Evolutionary conservation across 2,113 vertebrate species (phyloP).

Genomic region (Ceyx margarethae): DNA sequence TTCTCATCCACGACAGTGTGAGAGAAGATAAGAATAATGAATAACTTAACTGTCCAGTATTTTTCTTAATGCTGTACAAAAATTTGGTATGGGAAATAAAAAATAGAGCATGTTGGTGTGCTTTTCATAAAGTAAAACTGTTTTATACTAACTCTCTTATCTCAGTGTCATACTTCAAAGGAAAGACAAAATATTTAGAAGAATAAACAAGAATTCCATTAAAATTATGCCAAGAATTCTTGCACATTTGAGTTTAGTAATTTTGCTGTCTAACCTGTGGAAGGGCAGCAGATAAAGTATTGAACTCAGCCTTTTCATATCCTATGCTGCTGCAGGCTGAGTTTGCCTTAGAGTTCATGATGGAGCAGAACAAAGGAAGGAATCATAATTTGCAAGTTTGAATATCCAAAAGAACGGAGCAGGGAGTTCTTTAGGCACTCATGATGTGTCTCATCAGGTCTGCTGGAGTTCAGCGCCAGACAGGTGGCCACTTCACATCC

Average conservation of each 20-base stretch:
- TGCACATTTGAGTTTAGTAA: background rate
- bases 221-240: background rate
- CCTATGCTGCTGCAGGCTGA: background rate
- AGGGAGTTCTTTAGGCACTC: background rate
- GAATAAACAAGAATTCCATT: background rate
- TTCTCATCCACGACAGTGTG: background rate
- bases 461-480: no score
- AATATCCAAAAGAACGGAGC: background rate
- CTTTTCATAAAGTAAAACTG: background rate
- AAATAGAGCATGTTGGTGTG: fast-evolving
- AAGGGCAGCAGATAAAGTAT: background rate
- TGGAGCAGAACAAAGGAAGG: background rate
- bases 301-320: background rate
- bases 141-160: background rate
- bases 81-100: background rate
- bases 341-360: background rate
- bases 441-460: background rate
- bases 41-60: background rate
- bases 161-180: background rate
- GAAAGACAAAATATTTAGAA: background rate
- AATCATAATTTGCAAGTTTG: background rate
- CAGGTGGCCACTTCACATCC: no score
- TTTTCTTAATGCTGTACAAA: background rate
- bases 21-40: background rate
- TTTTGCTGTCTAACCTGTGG: background rate